Base-by-base conservation (phyloP, 2,797 vertebrate genomes). In the Denticeps clupeoides region DNA sequence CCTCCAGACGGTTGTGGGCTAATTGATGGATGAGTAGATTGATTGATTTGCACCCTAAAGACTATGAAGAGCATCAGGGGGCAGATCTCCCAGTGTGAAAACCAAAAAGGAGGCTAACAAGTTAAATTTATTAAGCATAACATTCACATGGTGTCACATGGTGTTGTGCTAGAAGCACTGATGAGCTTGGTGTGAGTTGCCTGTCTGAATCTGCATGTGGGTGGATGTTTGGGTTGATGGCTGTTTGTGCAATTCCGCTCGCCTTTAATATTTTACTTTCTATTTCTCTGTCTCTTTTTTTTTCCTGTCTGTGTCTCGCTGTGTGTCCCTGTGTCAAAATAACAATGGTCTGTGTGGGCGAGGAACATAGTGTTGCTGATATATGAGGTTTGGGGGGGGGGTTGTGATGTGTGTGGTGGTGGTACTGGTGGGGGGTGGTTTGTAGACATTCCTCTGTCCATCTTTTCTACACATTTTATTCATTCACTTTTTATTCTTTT, bases 261-360 rank as follows among this genome's bases (percentile, higher is more conserved):
- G n/a, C n/a, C n/a, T n/a, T n/a, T n/a, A n/a, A n/a, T n/a, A n/a
- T n/a, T n/a, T n/a, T n/a, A n/a, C n/a, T n/a, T n/a, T n/a, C n/a
- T n/a, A n/a, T n/a, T n/a, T n/a, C n/a, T n/a, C n/a, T n/a, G n/a
- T n/a, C n/a, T n/a, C n/a, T n/a, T n/a, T n/a, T n/a, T n/a, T n/a
- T n/a, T n/a, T n/a, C n/a, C n/a, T n/a, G n/a, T 28, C 47, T 22
- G 13, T 47, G 22, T 37, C 22, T 18, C 46, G 22, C 42, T 38
- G 49, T 43, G 28, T 35, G 11, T 72, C 77, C 73, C 71, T 79
- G 77, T 79, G 77, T 71, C 77, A 72, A 71, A 65, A 75, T 70
- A 70, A 63, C 75, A 79, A 73, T 75, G 75, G 71, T 80, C 68
- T 70, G 78, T 79, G 80, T 82, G 77, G 79, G 78, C 65, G 75